Percentiles rank a stretch among this genome's conserved stretches.
phyloP scores from a whole-genome alignment of 2,797 vertebrate species.

The Chaetodon trifasciatus region DNA sequence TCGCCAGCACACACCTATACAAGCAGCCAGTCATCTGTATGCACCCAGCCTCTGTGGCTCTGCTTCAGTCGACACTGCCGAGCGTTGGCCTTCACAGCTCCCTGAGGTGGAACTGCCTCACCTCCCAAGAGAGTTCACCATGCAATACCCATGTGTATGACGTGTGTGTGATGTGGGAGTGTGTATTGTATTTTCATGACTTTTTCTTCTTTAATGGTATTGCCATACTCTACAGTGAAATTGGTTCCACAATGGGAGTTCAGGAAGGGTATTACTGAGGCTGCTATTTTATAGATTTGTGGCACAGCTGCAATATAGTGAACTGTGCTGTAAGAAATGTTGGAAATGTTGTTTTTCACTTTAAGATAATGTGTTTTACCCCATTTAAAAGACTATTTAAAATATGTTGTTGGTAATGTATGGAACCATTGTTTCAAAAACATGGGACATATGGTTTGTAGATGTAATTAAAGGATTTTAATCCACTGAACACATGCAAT shows the following conservation, averaged over 20 bases:
- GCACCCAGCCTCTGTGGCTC: slow-evolving; percentile 39
- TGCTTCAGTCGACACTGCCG: slow-evolving; percentile 29
- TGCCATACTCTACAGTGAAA: slow-evolving; percentile 34
- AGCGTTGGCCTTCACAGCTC: slow-evolving; percentile 70
- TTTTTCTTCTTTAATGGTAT: slow-evolving; percentile 45
- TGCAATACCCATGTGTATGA: slow-evolving; percentile 25
- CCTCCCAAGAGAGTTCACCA: slow-evolving; percentile 53
- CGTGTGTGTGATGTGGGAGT: slow-evolving; percentile 12
- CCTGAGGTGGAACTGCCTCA: slow-evolving; percentile 72
- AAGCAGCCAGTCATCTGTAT: slow-evolving; percentile 65
- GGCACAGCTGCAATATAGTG: not conserved
- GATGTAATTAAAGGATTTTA: not conserved
- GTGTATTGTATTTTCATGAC: slow-evolving; percentile 31
- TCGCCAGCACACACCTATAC: slow-evolving; percentile 16
- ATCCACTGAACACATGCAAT: not conserved
- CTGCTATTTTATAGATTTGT: slow-evolving; percentile 21
- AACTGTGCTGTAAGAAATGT: not conserved
- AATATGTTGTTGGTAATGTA: not conserved
- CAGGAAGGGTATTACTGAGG: slow-evolving; percentile 27
- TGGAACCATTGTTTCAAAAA: not conserved
- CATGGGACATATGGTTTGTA: not conserved
- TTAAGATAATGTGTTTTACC: not conserved
- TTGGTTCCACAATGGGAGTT: slow-evolving; percentile 42
- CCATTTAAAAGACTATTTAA: not conserved
- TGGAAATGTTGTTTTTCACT: not conserved